Evolutionary conservation across 1,140 invertebrate species (phyloP), one percentile per base, ranked within the genome.

Genomic region (Zaprionus ornatus): DNA sequence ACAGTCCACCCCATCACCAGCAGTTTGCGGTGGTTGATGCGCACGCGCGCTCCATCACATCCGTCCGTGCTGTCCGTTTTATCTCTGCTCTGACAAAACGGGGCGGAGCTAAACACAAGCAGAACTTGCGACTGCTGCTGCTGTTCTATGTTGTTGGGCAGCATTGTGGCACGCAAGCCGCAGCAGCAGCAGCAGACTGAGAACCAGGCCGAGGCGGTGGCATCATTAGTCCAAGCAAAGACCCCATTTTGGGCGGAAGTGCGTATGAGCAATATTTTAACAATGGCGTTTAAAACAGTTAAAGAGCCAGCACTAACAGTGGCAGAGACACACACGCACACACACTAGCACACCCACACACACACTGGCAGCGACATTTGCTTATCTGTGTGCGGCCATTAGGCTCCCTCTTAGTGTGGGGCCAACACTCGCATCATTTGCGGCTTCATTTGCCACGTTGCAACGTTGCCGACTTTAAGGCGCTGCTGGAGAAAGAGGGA

Each of bases 191-290:
- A 19, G 45, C 19, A 50, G 68, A 45, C 40, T 45, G 40, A 45
- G 40, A 45, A 45, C 40, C 59, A 35, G 68, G 32, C 25, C 45
- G 45, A 56, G 45, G 67, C 79, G 56, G 48, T 60, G 70, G 80
- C 85, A 90, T 90, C 85, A 90, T 90, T 90, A 90, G 85, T 90
- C 85, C 80, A 80, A 73, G 77, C 65, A 64, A 85, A 72, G 80
- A 88, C 85, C 85, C 81, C 86, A 90, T 90, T 90, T 85, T 68
- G 76, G 70, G 75, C 85, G 85, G 85, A 90, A 90, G 85, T 90
- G 85, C 85, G 85, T 90, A 90, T 90, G 85, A 90, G 85, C 85
- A 90, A 90, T 90, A 90, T 90, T 90, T 90, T 90, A 90, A 90
- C 85, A 90, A 90, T 90, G 86, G 85, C 86, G 85, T 85, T 90